A percentile compares a stretch with the other conserved stretches of the same genome.
These are phyloP conservation scores for Ceratina calcarata DNA, from an alignment of 1,140 invertebrate species.

Conservation along the genomic window DNA sequence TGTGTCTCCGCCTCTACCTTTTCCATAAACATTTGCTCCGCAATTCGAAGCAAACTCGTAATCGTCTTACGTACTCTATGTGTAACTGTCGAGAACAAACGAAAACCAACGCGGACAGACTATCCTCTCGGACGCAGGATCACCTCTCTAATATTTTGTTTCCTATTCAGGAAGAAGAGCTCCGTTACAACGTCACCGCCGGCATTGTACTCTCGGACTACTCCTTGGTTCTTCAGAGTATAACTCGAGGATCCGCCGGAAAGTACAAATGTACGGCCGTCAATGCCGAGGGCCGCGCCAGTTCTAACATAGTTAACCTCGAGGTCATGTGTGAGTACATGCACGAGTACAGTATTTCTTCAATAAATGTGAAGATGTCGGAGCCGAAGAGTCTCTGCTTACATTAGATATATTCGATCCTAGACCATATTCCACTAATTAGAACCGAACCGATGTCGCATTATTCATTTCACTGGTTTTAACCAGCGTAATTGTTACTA, in stretches of 20 bases:
- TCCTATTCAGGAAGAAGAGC: constrained; percentile 78
- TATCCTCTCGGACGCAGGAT: constrained; percentile 43
- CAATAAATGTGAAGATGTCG: background rate
- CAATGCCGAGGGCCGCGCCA: constrained; percentile 82
- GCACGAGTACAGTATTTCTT: background rate
- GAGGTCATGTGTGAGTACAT: constrained; percentile 83
- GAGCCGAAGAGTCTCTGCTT: background rate
- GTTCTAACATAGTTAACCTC: constrained; percentile 81
- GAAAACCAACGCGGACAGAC: background rate
- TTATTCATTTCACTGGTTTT: too few species aligned
- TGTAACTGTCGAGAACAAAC: background rate
- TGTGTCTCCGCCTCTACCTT: too few species aligned
- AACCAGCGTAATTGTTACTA: too few species aligned
- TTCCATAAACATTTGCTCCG: too few species aligned
- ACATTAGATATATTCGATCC: too few species aligned
- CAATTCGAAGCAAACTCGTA: too few species aligned
- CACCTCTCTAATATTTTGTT: constrained; percentile 35
- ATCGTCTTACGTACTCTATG: background rate
- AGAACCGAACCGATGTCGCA: too few species aligned
- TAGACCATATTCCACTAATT: too few species aligned
- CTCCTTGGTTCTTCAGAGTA: constrained; percentile 83
- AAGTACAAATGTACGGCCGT: constrained; percentile 82
- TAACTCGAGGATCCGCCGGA: constrained; percentile 82
- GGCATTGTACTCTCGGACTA: constrained; percentile 83
- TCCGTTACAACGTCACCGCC: constrained; percentile 81